These are phyloP conservation scores for Diadromus collaris DNA, from an alignment of 2,888 invertebrate genomes.

Conservation along the genomic window DNA sequence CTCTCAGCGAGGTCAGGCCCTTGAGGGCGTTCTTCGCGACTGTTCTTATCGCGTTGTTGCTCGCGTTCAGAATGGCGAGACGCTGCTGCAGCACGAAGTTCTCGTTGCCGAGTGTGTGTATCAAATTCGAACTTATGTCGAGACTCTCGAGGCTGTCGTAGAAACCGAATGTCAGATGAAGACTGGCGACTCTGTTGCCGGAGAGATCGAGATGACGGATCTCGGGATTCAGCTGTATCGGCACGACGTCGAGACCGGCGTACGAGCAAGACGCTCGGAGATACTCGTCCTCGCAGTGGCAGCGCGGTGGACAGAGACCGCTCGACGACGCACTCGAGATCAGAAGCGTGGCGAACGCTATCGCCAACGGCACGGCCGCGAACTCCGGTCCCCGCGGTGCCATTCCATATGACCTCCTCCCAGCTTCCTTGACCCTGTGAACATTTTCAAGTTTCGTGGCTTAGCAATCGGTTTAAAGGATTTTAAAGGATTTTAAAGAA, in stretches of 20 bases:
- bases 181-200: conserved; percentile 90
- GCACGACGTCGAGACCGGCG: conserved; percentile 91
- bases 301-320: conserved; percentile 90
- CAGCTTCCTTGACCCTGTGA: conserved; percentile 52
- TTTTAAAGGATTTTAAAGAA: background rate
- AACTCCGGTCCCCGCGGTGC: conserved; percentile 80
- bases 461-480: too few species aligned
- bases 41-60: conserved; percentile 87
- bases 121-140: conserved; percentile 91
- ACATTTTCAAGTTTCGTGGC: conserved; percentile 38
- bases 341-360: conserved; percentile 70
- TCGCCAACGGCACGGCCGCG: conserved; percentile 81
- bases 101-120: conserved; percentile 89
- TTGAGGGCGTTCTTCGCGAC: conserved; percentile 89
- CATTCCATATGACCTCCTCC: conserved; percentile 79
- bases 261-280: conserved; percentile 89
- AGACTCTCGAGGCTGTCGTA: conserved; percentile 90
- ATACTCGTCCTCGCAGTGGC: conserved; percentile 90
- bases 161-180: conserved; percentile 90
- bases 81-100: conserved; percentile 91
- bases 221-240: conserved; percentile 94
- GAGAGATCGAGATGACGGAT: conserved; percentile 91
- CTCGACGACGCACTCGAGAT: conserved; percentile 78
- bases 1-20: conserved; percentile 85
- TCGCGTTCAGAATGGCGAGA: conserved; percentile 88